phyloP scores from a whole-genome alignment of 2,797 vertebrate species.

The Petrocephalus sullivani region DNA sequence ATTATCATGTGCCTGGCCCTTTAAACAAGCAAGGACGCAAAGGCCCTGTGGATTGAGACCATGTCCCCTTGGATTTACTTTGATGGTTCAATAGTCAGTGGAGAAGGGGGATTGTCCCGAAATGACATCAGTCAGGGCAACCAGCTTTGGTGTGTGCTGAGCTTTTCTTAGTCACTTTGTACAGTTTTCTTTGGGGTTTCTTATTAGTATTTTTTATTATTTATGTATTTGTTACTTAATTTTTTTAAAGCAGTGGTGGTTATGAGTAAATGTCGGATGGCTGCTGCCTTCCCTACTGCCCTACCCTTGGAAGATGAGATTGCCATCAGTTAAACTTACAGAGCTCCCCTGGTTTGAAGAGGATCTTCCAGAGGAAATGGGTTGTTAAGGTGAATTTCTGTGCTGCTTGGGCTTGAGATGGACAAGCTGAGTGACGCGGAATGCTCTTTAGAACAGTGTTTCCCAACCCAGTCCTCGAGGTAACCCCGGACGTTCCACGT shows the following conservation, averaged over 20 bases:
- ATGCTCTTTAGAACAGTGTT: slow-evolving; percentile 4
- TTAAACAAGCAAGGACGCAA: slow-evolving; percentile 9
- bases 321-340: slow-evolving; percentile 60
- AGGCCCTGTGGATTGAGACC: slow-evolving; percentile 36
- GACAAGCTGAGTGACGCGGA: slow-evolving; percentile 29
- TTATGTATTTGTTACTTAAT: not conserved
- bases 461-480: no score
- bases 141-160: not conserved
- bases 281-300: slow-evolving; percentile 42
- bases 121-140: not conserved
- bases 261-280: slow-evolving; percentile 52
- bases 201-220: not conserved
- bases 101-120: not conserved
- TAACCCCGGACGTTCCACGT: no score
- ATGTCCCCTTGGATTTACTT: not conserved
- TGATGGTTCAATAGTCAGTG: not conserved
- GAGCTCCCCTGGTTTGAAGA: slow-evolving; percentile 52
- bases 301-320: slow-evolving; percentile 28
- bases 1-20: not conserved
- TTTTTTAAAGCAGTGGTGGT: slow-evolving; percentile 44
- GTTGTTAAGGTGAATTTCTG: slow-evolving; percentile 56
- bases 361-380: slow-evolving; percentile 60
- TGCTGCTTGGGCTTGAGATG: slow-evolving; percentile 38
- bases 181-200: not conserved
- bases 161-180: not conserved